A percentile compares a stretch with the other conserved stretches of the same genome.
phyloP scores from a whole-genome alignment of 1,140 invertebrate species.

The Drosophila kurseongensis region DNA sequence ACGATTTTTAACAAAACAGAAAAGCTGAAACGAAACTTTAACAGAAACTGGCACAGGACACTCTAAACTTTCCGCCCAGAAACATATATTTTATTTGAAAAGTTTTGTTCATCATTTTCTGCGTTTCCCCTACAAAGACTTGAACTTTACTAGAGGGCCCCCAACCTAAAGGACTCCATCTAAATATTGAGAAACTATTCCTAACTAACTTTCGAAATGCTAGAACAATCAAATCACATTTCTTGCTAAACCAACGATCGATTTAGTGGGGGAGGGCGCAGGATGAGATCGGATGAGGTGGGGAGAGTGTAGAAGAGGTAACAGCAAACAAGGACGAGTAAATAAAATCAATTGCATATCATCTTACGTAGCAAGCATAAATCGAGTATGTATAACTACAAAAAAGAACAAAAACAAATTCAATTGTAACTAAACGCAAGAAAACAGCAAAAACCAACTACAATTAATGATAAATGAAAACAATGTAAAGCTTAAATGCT shows the following conservation, averaged over 20 bases:
- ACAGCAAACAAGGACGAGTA: slow-evolving; percentile 42
- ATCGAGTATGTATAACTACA: slow-evolving; percentile 35
- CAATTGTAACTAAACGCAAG: slow-evolving; percentile 62
- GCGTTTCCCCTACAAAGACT: slow-evolving; percentile 64
- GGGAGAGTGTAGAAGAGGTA: slow-evolving; percentile 23
- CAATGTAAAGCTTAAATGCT: slow-evolving; percentile 53
- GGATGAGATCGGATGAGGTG: slow-evolving; percentile 7
- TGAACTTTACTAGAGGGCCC: slow-evolving; percentile 48
- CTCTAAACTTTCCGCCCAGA: slow-evolving; percentile 79
- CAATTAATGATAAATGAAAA: slow-evolving; percentile 46
- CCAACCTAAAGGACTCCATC: slow-evolving; percentile 31
- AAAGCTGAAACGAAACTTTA: slow-evolving; percentile 35
- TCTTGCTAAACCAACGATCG: slow-evolving; percentile 71
- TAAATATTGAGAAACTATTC: slow-evolving; percentile 54
- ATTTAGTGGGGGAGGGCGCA: slow-evolving; percentile 34
- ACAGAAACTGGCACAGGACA: slow-evolving; percentile 50
- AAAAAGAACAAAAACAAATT: slow-evolving; percentile 37
- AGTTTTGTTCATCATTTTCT: slow-evolving; percentile 39
- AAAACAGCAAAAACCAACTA: slow-evolving; percentile 60
- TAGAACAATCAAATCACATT: slow-evolving; percentile 80
- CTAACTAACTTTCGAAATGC: slow-evolving; percentile 75
- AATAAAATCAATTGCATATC: slow-evolving; percentile 81
- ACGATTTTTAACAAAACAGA: slow-evolving; percentile 11
- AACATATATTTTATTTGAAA: slow-evolving; percentile 27
- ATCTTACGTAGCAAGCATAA: slow-evolving; percentile 72